A percentile compares a stretch with the other conserved stretches of the same genome.
These are phyloP conservation scores for Hetaerina titia DNA, from an alignment of 2,888 invertebrate species.

Conservation along the genomic window DNA sequence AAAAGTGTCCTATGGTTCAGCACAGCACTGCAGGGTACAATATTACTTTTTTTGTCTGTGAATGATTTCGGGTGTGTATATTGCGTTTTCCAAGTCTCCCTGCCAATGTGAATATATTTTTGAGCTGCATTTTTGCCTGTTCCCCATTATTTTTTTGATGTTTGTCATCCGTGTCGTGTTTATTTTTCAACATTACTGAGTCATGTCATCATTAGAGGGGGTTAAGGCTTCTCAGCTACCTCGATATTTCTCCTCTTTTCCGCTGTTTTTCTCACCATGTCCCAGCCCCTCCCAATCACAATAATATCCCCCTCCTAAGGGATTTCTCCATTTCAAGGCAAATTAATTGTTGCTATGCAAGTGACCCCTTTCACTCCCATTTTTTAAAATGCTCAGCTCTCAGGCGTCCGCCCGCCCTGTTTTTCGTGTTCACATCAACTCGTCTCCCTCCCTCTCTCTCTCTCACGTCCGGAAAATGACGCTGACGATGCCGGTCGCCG, in stretches of 20 bases:
- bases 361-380: neutral
- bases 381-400: neutral
- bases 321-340: slow-evolving; percentile 4
- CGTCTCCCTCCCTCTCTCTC: slow-evolving; percentile 66
- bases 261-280: neutral
- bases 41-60: slow-evolving; percentile 43
- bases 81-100: slow-evolving; percentile 66
- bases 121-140: slow-evolving; percentile 42
- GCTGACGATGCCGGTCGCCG: slow-evolving; percentile 55
- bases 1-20: slow-evolving; percentile 52
- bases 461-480: slow-evolving; percentile 58
- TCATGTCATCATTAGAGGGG: neutral
- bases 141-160: slow-evolving; percentile 9
- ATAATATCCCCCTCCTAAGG: neutral
- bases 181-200: neutral
- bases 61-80: slow-evolving; percentile 64
- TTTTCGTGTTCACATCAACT: slow-evolving; percentile 42
- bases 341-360: neutral
- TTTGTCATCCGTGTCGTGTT: slow-evolving; percentile 42
- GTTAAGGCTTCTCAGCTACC: slow-evolving; percentile 37
- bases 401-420: neutral
- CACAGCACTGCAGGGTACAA: slow-evolving; percentile 62
- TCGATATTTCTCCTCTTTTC: slow-evolving; percentile 48
- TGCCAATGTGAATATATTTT: slow-evolving; percentile 55
- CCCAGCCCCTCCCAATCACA: neutral